These are phyloP conservation scores for Drosophila arizonae DNA, from an alignment of 1,140 invertebrate species.

Conservation along the genomic window DNA sequence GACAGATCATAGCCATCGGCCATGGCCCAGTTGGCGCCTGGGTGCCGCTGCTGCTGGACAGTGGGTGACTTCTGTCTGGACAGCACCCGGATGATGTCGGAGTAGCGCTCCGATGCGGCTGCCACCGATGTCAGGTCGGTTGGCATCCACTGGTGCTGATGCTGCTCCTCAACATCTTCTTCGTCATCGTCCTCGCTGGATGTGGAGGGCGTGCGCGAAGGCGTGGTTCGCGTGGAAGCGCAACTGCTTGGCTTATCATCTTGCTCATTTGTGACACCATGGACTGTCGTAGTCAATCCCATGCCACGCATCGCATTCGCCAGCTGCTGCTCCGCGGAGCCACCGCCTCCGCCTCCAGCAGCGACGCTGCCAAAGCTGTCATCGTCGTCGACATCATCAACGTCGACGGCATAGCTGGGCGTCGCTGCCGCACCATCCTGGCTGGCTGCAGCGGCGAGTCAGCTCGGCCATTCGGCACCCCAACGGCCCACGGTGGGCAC, in stretches of 20 bases:
- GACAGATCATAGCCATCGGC: conserved; percentile 81
- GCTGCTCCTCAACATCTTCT: conserved; percentile 57
- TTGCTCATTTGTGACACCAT: conserved; percentile 50
- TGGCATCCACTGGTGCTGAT: conserved; percentile 39
- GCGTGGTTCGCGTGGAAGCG: conserved; percentile 24
- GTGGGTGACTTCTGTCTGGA: conserved; percentile 55
- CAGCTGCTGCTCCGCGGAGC: conserved; percentile 53
- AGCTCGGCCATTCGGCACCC: conserved; percentile 96
- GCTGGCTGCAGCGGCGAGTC: conserved; percentile 87
- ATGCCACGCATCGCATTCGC: conserved; percentile 64
- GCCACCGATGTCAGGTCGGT: conserved; percentile 77
- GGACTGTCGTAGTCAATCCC: conserved; percentile 76
- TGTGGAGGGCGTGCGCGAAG: conserved; percentile 63
- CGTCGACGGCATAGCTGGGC: conserved; percentile 26
- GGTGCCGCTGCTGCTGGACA: conserved; percentile 23
- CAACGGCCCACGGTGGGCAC: conserved; percentile 91
- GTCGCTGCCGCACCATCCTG: conserved; percentile 46
- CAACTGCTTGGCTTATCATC: conserved; percentile 49
- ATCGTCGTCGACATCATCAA: conserved; percentile 6
- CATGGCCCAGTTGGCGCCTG: conserved; percentile 52
- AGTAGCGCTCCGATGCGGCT: conserved; percentile 71
- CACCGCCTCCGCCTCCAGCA: conserved; percentile 10
- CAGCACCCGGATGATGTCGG: conserved; percentile 70
- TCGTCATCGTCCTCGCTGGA: conserved; percentile 69
- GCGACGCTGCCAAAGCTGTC: conserved; percentile 1